Conservation (phyloP, 2,797 vertebrate genomes). For the Thaleichthys pacificus region DNA sequence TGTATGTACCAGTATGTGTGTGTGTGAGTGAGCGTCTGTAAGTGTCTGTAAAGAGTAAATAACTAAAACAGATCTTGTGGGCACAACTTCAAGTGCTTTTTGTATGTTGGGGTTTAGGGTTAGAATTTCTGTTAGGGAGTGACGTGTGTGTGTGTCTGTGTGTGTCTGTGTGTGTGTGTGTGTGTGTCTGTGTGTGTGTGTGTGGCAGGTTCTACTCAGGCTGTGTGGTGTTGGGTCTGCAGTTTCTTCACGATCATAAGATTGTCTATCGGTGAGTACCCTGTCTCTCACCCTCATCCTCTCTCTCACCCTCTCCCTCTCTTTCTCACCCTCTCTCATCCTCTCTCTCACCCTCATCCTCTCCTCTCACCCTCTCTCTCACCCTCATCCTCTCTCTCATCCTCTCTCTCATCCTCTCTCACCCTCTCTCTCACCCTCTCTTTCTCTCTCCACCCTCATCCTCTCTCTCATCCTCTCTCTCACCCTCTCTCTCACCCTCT, state of each 20-base stretch:
- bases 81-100: not conserved
- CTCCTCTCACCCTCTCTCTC: slow-evolving; percentile 41
- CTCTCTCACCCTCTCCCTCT: slow-evolving; percentile 44
- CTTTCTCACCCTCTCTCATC: slow-evolving; percentile 22
- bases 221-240: slow-evolving; percentile 86
- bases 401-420: slow-evolving; percentile 45
- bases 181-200: slow-evolving; percentile 20
- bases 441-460: not conserved
- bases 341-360: slow-evolving; percentile 2
- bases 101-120: not conserved
- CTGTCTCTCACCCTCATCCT: slow-evolving; percentile 23
- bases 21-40: too few species aligned
- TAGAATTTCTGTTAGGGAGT: not conserved
- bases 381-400: not conserved
- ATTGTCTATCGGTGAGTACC: slow-evolving; percentile 86
- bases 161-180: slow-evolving; percentile 19
- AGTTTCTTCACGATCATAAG: slow-evolving; percentile 88
- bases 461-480: slow-evolving; percentile 6
- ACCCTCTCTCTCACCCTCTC: slow-evolving; percentile 24
- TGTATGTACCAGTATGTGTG: not conserved
- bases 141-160: slow-evolving; percentile 3
- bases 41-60: slow-evolving; percentile 11
- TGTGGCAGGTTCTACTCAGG: slow-evolving; percentile 84
- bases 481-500: slow-evolving; percentile 20
- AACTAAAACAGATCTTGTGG: too few species aligned